Evolutionary conservation across 2,113 vertebrate species (phyloP).

Genomic region (Lontra canadensis): DNA sequence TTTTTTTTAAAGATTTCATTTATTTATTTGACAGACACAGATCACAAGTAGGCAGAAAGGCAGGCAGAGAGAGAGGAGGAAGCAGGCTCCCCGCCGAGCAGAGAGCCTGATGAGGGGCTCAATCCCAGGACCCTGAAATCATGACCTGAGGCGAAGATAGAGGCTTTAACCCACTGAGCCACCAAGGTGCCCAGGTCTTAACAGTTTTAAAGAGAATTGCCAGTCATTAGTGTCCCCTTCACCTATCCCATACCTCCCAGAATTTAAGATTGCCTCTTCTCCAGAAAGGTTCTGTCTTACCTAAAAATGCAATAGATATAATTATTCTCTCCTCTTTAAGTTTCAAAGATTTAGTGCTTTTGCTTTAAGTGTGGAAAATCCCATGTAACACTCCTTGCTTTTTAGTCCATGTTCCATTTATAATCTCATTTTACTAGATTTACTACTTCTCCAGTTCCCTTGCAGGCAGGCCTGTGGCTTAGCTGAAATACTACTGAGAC

Average conservation of each 20-base stretch:
- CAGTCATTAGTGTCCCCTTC: not conserved
- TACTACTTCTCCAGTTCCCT: not conserved
- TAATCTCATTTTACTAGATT: conserved; percentile 27
- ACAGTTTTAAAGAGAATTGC: not conserved
- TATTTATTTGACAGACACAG: too few species aligned
- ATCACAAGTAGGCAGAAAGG: too few species aligned
- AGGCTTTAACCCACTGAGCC: too few species aligned
- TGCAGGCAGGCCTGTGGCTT: not conserved
- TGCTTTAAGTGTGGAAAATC: not conserved
- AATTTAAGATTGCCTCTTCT: not conserved
- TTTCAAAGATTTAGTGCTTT: not conserved
- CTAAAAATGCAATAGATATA: not conserved
- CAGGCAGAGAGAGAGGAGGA: too few species aligned
- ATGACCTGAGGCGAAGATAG: too few species aligned
- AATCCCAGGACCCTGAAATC: too few species aligned
- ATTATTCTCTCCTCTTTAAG: not conserved
- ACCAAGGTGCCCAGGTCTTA: not conserved
- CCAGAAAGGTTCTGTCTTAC: not conserved
- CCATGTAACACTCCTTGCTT: not conserved
- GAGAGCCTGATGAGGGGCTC: too few species aligned
- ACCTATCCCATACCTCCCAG: not conserved
- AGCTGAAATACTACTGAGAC: not conserved
- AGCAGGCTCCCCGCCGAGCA: too few species aligned
- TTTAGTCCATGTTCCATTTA: not conserved
- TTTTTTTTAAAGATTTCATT: too few species aligned